A percentile compares a stretch with the other conserved stretches of the same genome.
phyloP scores from a whole-genome alignment of 2,797 vertebrate species.

The Nannoperca obscura region DNA sequence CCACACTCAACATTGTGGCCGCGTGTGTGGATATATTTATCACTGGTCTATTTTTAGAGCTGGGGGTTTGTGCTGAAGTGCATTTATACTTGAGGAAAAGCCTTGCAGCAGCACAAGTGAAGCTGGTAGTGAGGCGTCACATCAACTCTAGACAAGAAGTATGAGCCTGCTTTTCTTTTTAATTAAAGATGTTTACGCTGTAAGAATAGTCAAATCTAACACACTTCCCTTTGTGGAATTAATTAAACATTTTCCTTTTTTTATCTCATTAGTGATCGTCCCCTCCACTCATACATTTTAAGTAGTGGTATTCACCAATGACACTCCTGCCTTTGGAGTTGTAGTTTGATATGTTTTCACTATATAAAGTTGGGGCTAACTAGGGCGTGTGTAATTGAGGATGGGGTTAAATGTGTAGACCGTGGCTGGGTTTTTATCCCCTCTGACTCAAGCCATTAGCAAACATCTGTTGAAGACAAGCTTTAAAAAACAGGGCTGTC shows the following conservation, averaged over 20 bases:
- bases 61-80: constrained; percentile 64
- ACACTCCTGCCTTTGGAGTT: constrained; percentile 33
- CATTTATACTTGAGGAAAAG: constrained; percentile 67
- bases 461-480: constrained; percentile 73
- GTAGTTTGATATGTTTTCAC: constrained; percentile 44
- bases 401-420: constrained; percentile 63
- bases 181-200: constrained; percentile 62
- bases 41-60: constrained; percentile 78
- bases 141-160: constrained; percentile 30
- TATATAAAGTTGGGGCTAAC: constrained; percentile 26
- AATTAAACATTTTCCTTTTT: constrained; percentile 39
- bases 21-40: constrained; percentile 64
- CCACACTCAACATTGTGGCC: constrained; percentile 55
- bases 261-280: constrained; percentile 41
- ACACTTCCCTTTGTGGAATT: constrained; percentile 53
- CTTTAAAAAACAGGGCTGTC: constrained; percentile 51
- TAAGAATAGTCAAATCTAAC: constrained; percentile 55
- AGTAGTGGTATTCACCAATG: constrained; percentile 16
- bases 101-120: constrained; percentile 41
- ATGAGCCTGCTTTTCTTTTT: constrained; percentile 41
- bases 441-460: constrained; percentile 63
- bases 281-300: constrained; percentile 10
- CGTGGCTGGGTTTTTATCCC: constrained; percentile 52
- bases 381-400: constrained; percentile 42
- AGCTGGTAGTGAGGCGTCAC: constrained; percentile 26